Evolutionary conservation across 2,797 vertebrate species (phyloP), one percentile per base, ranked within the genome.

Genomic region (Paedocypris micromegethes): DNA sequence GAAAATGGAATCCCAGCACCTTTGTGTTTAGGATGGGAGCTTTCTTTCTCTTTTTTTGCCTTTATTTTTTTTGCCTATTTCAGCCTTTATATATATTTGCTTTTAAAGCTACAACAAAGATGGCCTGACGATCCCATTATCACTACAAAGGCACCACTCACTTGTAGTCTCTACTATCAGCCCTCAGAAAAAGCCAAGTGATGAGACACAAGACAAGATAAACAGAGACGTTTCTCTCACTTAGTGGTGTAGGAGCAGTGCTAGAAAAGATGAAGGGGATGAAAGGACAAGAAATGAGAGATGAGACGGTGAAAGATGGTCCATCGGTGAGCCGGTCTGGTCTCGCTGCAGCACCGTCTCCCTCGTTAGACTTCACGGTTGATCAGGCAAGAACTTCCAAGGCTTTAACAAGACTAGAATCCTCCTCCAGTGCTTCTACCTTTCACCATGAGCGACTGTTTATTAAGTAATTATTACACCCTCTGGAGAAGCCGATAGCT

Each of bases 81-180:
- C 23, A 23, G 23, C 23, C 23, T 23, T 23, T 23, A 1, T 23
- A 23, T 23, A 23, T 23, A 23, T 23, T 76, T 59, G 52, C 49
- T 66, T 72, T 78, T 69, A 75, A 76, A 38, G 8, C 70, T 75
- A 78, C 85, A 83, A 85, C 77, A 84, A 87, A 87, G 76, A 86
- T 82, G 81, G 80, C 82, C 78, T 77, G 82, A 74, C 52, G 66
- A 74, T 79, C 68, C 75, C 75, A 86, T 89, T 88, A 86, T 81
- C 82, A 89, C 83, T 83, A 88, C 82, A 88, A 86, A 87, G 78
- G 68, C 64, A 47, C 66, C 49, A 68, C 5, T 42, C 80, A 86
- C 83, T 83, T 79, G 65, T 70, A 71, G 68, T 75, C 66, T 62
- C 73, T 80, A 47, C 68, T 61, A 56, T 72, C 66, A 71, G 57